Conservation (phyloP, 2,888 invertebrate genomes). For the Notocelia uddmanniana region DNA sequence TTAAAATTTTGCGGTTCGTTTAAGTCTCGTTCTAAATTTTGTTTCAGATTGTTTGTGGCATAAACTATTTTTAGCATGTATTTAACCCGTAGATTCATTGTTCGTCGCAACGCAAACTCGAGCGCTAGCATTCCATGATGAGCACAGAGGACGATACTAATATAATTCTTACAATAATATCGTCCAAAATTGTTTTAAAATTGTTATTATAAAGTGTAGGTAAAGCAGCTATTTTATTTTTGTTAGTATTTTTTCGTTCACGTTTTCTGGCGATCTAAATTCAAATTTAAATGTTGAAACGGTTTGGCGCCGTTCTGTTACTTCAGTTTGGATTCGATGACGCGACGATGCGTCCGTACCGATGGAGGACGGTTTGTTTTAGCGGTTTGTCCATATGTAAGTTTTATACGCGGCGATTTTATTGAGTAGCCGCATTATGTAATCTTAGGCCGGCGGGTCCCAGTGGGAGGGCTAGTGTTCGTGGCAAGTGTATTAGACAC, state of each 20-base stretch:
- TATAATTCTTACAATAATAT: slow-evolving; percentile 86
- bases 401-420: slow-evolving; percentile 82
- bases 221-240: slow-evolving; percentile 78
- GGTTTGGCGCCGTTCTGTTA: slow-evolving; percentile 64
- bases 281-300: slow-evolving; percentile 48
- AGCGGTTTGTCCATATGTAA: slow-evolving; percentile 75
- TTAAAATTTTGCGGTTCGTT: slow-evolving; percentile 37
- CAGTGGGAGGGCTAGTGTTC: not conserved
- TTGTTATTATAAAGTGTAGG: slow-evolving; percentile 79
- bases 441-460: slow-evolving; percentile 65
- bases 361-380: slow-evolving; percentile 68
- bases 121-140: slow-evolving; percentile 71
- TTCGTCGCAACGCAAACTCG: slow-evolving; percentile 49
- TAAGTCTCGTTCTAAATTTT: slow-evolving; percentile 28
- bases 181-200: slow-evolving; percentile 82
- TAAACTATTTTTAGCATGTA: slow-evolving; percentile 47
- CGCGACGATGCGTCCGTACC: slow-evolving; percentile 48
- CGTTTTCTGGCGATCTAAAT: slow-evolving; percentile 70
- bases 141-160: slow-evolving; percentile 82
- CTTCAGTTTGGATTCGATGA: slow-evolving; percentile 57
- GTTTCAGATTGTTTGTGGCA: slow-evolving; percentile 47
- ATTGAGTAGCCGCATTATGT: slow-evolving; percentile 81
- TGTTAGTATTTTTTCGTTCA: slow-evolving; percentile 77
- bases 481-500: not conserved
- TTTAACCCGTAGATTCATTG: slow-evolving; percentile 48